A percentile compares a stretch with the other conserved stretches of the same genome.
Evolutionary conservation across 1,140 invertebrate genomes (phyloP).

Genomic region (Drosophila persimilis): DNA sequence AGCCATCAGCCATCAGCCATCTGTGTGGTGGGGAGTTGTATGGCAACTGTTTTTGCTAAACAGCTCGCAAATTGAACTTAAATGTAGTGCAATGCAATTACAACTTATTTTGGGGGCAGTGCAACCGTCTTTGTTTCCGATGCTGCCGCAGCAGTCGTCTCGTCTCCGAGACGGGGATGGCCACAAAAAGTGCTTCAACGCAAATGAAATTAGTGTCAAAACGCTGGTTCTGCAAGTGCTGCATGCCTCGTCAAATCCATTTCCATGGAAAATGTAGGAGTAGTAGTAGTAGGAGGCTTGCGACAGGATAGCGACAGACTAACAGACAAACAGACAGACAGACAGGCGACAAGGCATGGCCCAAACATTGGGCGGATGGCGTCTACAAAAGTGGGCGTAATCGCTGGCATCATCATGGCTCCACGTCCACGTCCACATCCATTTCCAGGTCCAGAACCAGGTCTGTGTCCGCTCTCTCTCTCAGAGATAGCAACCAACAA

Average conservation of each 20-base stretch:
- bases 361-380: constrained; percentile 6
- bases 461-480: no score
- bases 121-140: constrained; percentile 17
- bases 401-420: constrained; percentile 53
- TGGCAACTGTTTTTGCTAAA: constrained; percentile 23
- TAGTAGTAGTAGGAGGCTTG: constrained; percentile 19
- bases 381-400: constrained; percentile 55
- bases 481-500: constrained; percentile 7
- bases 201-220: constrained; percentile 80
- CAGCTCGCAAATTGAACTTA: constrained; percentile 65
- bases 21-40: background rate
- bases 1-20: background rate
- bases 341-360: constrained; percentile 23
- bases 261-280: constrained; percentile 42
- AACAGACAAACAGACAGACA: constrained; percentile 29
- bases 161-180: background rate
- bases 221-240: constrained; percentile 63
- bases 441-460: constrained; percentile 19
- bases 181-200: constrained; percentile 61
- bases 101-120: constrained; percentile 56
- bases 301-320: constrained; percentile 26
- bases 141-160: background rate
- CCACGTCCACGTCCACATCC: constrained; percentile 21
- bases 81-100: constrained; percentile 61
- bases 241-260: constrained; percentile 53